Evolutionary conservation across 1,140 invertebrate species (phyloP), one percentile per base, ranked within the genome.

Genomic region (Hylaeus volcanicus): DNA sequence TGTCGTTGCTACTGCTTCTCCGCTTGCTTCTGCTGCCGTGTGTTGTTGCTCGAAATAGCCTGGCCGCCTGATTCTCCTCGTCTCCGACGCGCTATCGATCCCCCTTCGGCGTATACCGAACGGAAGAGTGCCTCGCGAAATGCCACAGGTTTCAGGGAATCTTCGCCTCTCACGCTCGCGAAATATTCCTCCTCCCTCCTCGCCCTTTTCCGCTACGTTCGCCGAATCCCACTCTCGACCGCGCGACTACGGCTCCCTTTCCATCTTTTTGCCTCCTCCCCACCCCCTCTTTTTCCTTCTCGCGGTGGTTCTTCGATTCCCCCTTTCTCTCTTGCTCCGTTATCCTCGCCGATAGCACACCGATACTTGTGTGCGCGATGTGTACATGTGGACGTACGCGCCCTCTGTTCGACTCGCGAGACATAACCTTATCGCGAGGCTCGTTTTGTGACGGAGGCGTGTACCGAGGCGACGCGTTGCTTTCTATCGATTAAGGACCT

Each of bases 61-160:
- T 68, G 12, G 86, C 81, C 86, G 84, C 79, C 69, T 71, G 79
- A 76, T 84, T 74, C 83, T 85, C 80, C 83, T 85, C 82, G 71
- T 78, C 71, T 66, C 86, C 79, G 79, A 83, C 83, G 68, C 73
- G 81, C 84, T 88, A 87, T 87, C 87, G 87, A 87, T 87, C 86
- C 82, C 72, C 55, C 75, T 81, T 82, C 85, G 85, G 73, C 79
- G 79, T 73, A 76, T 71, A 75, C 81, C 85, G 79, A 81, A 81
- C 61, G 69, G 75, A 79, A 86, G 84, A 81, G 65, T 58, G 51
- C 73, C 73, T 77, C 79, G 84, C 81, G 87, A 86, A 89, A 89
- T 89, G 87, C 88, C 85, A 89, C 88, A 89, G 88, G 88, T 89
- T 89, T 88, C 87, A 88, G 83, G 70, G 77, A 87, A 85, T 87